Evolutionary conservation across 2,113 vertebrate genomes (phyloP), one percentile per base, ranked within the genome.

Genomic region (Cryptomyrus ogoouensis): DNA sequence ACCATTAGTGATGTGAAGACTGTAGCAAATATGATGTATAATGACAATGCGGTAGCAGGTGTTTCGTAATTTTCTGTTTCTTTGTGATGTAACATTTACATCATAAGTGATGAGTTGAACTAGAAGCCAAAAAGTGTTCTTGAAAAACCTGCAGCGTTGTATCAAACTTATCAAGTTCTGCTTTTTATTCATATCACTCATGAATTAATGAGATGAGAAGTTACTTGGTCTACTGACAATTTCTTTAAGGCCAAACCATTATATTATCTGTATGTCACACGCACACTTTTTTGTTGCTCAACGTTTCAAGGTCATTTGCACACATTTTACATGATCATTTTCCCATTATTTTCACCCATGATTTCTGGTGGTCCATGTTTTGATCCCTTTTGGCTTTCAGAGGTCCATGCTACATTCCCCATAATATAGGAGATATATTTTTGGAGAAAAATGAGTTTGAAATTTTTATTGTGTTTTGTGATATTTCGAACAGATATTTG

Each of bases 401-500:
- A 42, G 35, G 4, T 80, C 74, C 17, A 42, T 15, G 5, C 2
- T 42, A 42, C 35, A 80, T 80, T 80, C 35, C 0, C 42, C 35
- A 42, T 7, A 80, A 42, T 19, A 39, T 21, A 27, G 10, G n/a
- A 70, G 27, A 70, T 70, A 13, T 31, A 70, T 31, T 31, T 66
- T 13, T 31, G 10, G 27, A 10, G n/a, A 8, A 70, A 27, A 80
- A 80, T 80, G 15, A 77, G 42, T 17, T 74, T 74, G 44, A 49
- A 13, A 49, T 74, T 49, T 70, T 70, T 50, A 50, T n/a, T 83
- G 44, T 47, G n/a, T 89, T 88, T 90, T 0, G 86, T 53, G 74
- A 90, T 91, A 58, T 94, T 89, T 62, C 92, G 74, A 92, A 90
- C 95, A 98, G 97, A 97, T 98, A 96, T 98, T 97, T 95, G 97